Evolutionary conservation across 2,888 invertebrate genomes (phyloP).

Genomic region (Abrostola triplasia): DNA sequence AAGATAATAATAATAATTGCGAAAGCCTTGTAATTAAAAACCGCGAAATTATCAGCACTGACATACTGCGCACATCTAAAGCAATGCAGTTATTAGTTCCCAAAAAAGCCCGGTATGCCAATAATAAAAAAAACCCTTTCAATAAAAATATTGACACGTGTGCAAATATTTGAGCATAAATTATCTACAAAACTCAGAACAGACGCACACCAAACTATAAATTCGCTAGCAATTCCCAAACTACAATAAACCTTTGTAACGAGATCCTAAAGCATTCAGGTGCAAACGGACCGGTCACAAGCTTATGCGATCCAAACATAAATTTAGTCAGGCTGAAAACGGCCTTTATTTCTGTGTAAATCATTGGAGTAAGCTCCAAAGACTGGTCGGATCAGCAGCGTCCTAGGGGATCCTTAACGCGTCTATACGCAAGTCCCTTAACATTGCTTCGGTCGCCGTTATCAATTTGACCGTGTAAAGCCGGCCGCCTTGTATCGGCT

Average conservation of each 20-base stretch:
- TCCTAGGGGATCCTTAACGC: slow-evolving; percentile 16
- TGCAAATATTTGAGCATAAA: no score
- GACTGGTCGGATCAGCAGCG: slow-evolving; percentile 23
- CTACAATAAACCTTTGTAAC: slow-evolving; percentile 37
- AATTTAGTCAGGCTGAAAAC: slow-evolving; percentile 41
- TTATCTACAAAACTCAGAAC: slow-evolving; percentile 2
- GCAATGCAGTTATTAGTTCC: no score
- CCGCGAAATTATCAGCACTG: no score
- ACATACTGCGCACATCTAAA: no score
- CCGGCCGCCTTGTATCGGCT: slow-evolving; percentile 63
- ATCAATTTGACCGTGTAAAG: slow-evolving; percentile 72
- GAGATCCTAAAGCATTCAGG: slow-evolving; percentile 40
- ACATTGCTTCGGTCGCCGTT: slow-evolving; percentile 46
- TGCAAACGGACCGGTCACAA: slow-evolving; percentile 35
- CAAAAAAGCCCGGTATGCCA: no score
- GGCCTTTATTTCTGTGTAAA: slow-evolving; percentile 37
- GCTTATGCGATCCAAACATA: slow-evolving; percentile 40
- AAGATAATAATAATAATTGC: no score
- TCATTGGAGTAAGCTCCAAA: slow-evolving; percentile 46
- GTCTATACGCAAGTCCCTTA: slow-evolving; percentile 10
- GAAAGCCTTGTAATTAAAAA: no score
- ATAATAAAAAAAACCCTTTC: no score
- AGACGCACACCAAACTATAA: slow-evolving; percentile 28
- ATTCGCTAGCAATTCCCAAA: slow-evolving; percentile 26
- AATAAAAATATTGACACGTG: no score